A percentile compares a stretch with the other conserved stretches of the same genome.
Evolutionary conservation across 1,140 invertebrate genomes (phyloP).

Genomic region (Cotesia glomerata): DNA sequence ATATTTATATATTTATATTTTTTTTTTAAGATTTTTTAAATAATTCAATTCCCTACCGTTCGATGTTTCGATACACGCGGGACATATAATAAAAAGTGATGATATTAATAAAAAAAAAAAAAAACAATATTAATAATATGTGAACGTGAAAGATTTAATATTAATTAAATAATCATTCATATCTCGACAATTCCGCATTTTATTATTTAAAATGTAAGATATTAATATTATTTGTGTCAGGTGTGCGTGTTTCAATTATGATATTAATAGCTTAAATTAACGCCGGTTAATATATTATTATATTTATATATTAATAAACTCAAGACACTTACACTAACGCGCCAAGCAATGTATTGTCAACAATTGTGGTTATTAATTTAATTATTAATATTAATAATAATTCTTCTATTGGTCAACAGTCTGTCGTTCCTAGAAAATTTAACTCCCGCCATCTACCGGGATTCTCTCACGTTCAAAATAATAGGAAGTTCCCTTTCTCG

Average conservation of each 20-base stretch:
- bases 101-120: conserved; percentile 6
- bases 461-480: neutral
- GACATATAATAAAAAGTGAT: conserved; percentile 9
- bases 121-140: neutral
- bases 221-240: conserved; percentile 26
- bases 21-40: neutral
- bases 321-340: conserved; percentile 34
- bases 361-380: conserved; percentile 47
- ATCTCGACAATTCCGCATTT: neutral
- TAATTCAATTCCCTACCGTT: conserved; percentile 28
- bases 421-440: neutral
- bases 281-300: conserved; percentile 6
- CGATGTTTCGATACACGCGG: conserved; percentile 5
- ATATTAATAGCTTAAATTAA: neutral
- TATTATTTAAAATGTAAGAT: neutral
- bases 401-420: conserved; percentile 11
- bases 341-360: conserved; percentile 56
- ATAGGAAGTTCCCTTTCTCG: neutral
- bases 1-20: conserved; percentile 5
- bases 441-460: neutral
- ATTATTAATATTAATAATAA: conserved; percentile 11
- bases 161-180: neutral
- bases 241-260: conserved; percentile 50
- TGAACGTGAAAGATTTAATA: conserved; percentile 24
- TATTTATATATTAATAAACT: too few species aligned